Evolutionary conservation across 2,113 vertebrate genomes (phyloP), one percentile per base, ranked within the genome.

Genomic region (Pedionomus torquatus): DNA sequence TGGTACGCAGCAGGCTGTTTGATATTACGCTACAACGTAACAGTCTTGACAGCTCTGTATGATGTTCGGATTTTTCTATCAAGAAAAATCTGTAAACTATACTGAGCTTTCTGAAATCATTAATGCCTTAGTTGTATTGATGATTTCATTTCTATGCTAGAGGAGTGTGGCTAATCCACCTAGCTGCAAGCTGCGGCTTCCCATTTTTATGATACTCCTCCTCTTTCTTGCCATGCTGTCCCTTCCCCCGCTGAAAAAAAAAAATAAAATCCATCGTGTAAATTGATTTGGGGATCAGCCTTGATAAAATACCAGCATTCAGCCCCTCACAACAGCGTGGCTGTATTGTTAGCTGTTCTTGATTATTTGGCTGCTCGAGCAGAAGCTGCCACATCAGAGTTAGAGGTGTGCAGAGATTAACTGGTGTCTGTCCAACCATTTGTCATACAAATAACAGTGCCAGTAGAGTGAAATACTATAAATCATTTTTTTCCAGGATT

Each of bases 381-480:
- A 61, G 69, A 81, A 85, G 96, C 97, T 54, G 87, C 96, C 61
- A 23, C 82, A 39, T 83, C 92, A 0, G 76, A 94, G 95, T 51
- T 43, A 43, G 95, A 96, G 92, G 89, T 94, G 95, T 87, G 87
- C 77, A 2, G 95, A 98, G 97, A 98, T 98, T 93, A 95, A 97
- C 97, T 61, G 80, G 96, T 97, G 94, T 72, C 97, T 96, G 72
- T 88, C 95, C 94, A 41, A 88, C 98, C 96, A 98, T 99, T 99
- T 98, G 96, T 99, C 99, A 99, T 97, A 90, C 97, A 98, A 98
- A 98, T 97, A 98, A 98, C 97, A 35, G 96, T 96, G 97, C 97
- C 98, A 97, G 98, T 97, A 98, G 98, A 99, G 98, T 98, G 98
- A 98, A 99, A 98, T 98, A 97, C 98, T 97, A 99, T 99, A 98